Evolutionary conservation across 2,113 vertebrate species (phyloP).

Genomic region (Solea senegalensis): DNA sequence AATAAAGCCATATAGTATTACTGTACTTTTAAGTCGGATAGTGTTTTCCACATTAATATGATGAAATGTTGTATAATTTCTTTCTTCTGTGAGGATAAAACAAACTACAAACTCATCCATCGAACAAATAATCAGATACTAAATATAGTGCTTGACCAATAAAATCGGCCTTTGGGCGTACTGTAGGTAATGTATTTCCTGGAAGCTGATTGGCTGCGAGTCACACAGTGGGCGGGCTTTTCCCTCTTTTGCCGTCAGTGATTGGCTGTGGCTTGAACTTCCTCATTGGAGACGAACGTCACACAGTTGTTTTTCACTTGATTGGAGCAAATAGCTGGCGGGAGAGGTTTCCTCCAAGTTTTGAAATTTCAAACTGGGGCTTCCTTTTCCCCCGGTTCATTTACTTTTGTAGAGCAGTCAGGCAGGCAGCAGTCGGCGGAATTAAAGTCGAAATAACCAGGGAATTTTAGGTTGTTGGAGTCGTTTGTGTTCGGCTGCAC

Average conservation of each 20-base stretch:
- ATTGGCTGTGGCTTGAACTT: conserved; percentile 20
- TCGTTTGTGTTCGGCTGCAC: not conserved
- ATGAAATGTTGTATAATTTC: too few relatives aligned
- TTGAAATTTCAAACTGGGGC: conserved; percentile 26
- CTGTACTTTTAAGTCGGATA: not conserved
- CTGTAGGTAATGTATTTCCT: not conserved
- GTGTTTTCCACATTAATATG: too few relatives aligned
- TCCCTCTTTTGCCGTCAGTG: accelerated
- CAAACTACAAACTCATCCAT: too few relatives aligned
- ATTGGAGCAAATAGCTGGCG: conserved; percentile 57
- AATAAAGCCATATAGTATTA: not conserved
- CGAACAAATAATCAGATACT: not conserved
- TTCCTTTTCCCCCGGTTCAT: accelerated
- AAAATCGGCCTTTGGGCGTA: not conserved
- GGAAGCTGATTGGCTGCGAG: conserved; percentile 35
- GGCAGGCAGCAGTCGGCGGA: not conserved
- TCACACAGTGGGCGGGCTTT: conserved; percentile 16
- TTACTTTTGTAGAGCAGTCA: too few relatives aligned
- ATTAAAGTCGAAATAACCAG: not conserved
- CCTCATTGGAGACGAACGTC: conserved; percentile 5
- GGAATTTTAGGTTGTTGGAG: not conserved
- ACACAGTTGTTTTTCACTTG: not conserved
- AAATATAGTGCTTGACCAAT: not conserved
- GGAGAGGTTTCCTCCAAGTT: not conserved
- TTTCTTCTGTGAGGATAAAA: too few relatives aligned